A percentile compares a stretch with the other conserved stretches of the same genome.
Conservation (phyloP, 1,140 invertebrate genomes). For the Elymnias hypermnestra region DNA sequence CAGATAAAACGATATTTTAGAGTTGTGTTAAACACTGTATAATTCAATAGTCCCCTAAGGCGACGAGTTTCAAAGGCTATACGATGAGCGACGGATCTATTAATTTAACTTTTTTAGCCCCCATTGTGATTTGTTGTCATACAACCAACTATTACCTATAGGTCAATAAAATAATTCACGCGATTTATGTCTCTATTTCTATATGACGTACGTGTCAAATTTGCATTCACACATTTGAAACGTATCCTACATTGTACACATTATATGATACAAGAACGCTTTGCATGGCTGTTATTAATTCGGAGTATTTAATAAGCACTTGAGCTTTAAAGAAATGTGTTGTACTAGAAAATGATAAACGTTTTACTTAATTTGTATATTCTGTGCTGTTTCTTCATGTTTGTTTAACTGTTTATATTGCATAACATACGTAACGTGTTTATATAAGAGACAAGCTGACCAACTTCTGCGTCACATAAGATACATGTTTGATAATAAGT, state of each 20-base stretch:
- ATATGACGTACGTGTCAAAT: neutral
- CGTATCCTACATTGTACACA: neutral
- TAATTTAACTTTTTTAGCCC: constrained; percentile 32
- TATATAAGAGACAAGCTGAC: neutral
- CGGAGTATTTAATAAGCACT: constrained; percentile 18
- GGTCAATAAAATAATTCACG: neutral
- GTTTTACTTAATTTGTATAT: neutral
- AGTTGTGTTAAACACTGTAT: constrained; percentile 37
- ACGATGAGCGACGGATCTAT: too few species aligned
- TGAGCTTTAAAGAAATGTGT: constrained; percentile 8
- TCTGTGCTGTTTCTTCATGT: neutral
- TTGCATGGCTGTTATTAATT: constrained; percentile 18
- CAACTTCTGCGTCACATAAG: too few species aligned
- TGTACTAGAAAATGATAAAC: neutral
- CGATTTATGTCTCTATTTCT: neutral
- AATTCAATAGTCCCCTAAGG: constrained; percentile 32
- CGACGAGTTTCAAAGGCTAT: constrained; percentile 32
- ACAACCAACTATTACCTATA: neutral
- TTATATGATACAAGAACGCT: constrained; percentile 11
- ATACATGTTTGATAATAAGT: too few species aligned
- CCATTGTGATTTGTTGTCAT: constrained; percentile 31
- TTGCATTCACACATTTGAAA: neutral
- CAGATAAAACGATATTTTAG: too few species aligned
- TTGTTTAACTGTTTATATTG: neutral
- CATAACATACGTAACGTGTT: neutral